Percentiles rank a stretch among this genome's conserved stretches.
These are phyloP conservation scores for Chalcosyrphus nemorum DNA, from an alignment of 2,888 invertebrate genomes.

Conservation along the genomic window DNA sequence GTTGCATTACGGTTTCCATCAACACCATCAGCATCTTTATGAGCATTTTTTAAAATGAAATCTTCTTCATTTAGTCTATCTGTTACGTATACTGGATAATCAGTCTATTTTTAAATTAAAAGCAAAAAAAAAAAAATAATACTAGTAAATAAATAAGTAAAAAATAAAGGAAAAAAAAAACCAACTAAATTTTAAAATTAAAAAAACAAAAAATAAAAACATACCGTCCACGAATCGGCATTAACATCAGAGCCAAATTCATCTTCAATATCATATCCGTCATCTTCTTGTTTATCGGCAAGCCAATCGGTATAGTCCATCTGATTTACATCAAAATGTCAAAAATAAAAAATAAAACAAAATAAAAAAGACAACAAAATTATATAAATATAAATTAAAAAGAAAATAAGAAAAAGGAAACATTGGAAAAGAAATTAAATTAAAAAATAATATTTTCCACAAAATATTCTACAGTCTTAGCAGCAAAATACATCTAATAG, in stretches of 20 bases:
- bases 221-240: neutral
- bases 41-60: neutral
- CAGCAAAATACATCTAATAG: too few relatives aligned
- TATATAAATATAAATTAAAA: neutral
- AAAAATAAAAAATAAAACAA: neutral
- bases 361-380: neutral
- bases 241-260: neutral
- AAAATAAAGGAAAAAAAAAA: neutral
- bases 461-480: too few relatives aligned
- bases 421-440: neutral
- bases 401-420: neutral
- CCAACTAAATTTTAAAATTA: neutral
- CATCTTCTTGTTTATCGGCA: neutral
- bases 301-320: neutral
- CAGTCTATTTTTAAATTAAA: neutral
- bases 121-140: neutral
- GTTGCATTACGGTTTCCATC: neutral
- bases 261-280: neutral
- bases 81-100: neutral
- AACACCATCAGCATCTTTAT: too few relatives aligned
- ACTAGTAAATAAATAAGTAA: too few relatives aligned
- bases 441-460: too few relatives aligned
- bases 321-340: neutral
- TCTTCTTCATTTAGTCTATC: neutral
- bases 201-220: neutral